phyloP scores from a whole-genome alignment of 2,797 vertebrate species.

The Epinephelus coioides region DNA sequence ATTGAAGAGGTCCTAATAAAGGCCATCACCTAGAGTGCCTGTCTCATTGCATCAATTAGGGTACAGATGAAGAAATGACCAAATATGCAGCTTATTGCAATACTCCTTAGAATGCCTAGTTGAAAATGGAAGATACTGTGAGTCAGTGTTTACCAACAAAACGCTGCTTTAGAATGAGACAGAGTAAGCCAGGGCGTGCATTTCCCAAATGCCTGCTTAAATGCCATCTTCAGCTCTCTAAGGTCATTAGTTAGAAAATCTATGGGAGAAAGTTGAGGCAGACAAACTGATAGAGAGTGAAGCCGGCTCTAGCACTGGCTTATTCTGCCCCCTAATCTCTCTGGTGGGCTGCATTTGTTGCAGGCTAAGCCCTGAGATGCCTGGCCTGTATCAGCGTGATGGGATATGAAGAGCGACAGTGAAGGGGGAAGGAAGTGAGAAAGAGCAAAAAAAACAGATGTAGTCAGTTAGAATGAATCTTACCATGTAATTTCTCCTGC shows the following conservation, averaged over 20 bases:
- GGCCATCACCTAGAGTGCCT: conserved; percentile 64
- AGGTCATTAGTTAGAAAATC: conserved; percentile 80
- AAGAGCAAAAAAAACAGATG: conserved; percentile 58
- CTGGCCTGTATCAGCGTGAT: conserved; percentile 60
- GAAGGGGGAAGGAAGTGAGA: conserved; percentile 52
- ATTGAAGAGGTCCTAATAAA: conserved; percentile 59
- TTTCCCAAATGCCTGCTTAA: conserved; percentile 73
- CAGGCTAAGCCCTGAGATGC: conserved; percentile 73
- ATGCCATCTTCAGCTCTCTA: conserved; percentile 77
- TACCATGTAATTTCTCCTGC: conserved; percentile 69
- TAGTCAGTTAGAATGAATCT: conserved; percentile 69
- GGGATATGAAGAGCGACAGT: conserved; percentile 62
- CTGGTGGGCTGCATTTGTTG: conserved; percentile 77
- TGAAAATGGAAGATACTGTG: conserved; percentile 46
- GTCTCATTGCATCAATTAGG: conserved; percentile 64
- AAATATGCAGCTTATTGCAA: conserved; percentile 39
- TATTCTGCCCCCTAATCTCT: conserved; percentile 78
- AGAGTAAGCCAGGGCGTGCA: conserved; percentile 32
- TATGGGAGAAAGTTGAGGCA: conserved; percentile 75
- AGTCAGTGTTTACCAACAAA: conserved; percentile 71
- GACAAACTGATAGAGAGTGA: conserved; percentile 68
- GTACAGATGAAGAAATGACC: conserved; percentile 49
- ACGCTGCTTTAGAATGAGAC: conserved; percentile 54
- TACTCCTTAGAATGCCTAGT: conserved; percentile 52
- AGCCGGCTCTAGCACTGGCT: conserved; percentile 59